These are phyloP conservation scores for Plebejus melissa DNA, from an alignment of 2,888 invertebrate genomes.

Conservation along the genomic window DNA sequence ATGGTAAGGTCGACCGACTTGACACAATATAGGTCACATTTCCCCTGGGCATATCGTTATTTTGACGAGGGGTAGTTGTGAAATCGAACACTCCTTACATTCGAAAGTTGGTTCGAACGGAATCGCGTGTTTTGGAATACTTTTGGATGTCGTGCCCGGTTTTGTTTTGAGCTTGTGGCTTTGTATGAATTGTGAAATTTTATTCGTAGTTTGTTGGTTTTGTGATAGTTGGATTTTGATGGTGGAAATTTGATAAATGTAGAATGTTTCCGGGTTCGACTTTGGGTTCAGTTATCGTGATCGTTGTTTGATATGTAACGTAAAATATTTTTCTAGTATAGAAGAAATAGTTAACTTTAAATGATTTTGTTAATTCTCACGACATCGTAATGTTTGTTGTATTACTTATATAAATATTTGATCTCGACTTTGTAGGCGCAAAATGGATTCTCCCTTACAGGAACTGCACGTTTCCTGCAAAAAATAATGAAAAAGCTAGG, in stretches of 20 bases:
- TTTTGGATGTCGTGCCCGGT: conserved; percentile 37
- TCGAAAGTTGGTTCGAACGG: conserved; percentile 36
- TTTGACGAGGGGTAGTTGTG: conserved; percentile 31
- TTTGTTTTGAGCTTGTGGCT: conserved; percentile 37
- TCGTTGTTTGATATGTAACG: neutral
- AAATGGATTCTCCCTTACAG: neutral
- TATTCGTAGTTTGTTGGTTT: conserved; percentile 32
- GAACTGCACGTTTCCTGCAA: neutral
- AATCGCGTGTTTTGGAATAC: conserved; percentile 38
- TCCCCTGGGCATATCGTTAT: conserved; percentile 8
- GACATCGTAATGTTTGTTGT: too few relatives aligned
- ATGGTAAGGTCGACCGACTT: conserved; percentile 2
- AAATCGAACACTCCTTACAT: conserved; percentile 35
- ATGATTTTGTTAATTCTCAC: too few relatives aligned
- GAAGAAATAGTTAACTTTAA: too few relatives aligned
- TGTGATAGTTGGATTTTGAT: conserved; percentile 17
- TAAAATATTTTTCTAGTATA: neutral
- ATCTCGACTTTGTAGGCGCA: neutral
- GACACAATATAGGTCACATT: conserved; percentile 15
- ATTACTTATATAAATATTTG: too few relatives aligned
- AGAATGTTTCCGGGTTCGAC: conserved; percentile 7
- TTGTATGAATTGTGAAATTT: conserved; percentile 34
- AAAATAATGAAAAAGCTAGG: neutral
- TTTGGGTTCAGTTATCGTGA: neutral
- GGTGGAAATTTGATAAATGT: conserved; percentile 20